Evolutionary conservation across 2,888 invertebrate genomes (phyloP).

Genomic region (Nysson spinosus): DNA sequence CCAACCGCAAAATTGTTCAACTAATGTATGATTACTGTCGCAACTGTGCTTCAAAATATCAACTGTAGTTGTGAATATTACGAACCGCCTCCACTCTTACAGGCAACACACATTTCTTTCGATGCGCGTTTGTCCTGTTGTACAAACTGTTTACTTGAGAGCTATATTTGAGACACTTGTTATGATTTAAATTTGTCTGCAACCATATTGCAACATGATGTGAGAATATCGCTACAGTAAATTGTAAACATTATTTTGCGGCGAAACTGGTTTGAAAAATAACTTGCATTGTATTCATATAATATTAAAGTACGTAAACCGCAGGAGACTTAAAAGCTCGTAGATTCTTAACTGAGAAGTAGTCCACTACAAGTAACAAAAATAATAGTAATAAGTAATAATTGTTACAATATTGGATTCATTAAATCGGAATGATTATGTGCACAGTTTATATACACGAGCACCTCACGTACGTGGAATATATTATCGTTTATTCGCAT

Average conservation of each 20-base stretch:
- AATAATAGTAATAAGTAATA: not conserved
- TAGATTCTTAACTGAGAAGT: not conserved
- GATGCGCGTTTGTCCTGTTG: too few species aligned
- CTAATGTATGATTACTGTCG: too few species aligned
- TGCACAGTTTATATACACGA: constrained; percentile 44
- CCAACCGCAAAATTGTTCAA: constrained; percentile 29
- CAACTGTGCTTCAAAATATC: too few species aligned
- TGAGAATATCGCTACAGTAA: not conserved
- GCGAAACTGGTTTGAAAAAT: constrained; percentile 8
- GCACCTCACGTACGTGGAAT: constrained; percentile 39
- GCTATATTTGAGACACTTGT: too few species aligned
- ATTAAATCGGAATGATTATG: constrained; percentile 7
- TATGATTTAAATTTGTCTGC: too few species aligned
- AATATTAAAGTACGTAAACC: constrained; percentile 9
- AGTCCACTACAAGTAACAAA: not conserved
- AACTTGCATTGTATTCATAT: constrained; percentile 1
- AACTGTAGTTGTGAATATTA: too few species aligned
- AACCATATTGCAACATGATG: too few species aligned
- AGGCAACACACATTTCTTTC: too few species aligned
- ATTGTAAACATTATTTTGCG: constrained; percentile 4
- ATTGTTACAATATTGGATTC: not conserved
- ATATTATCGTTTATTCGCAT: constrained; percentile 14
- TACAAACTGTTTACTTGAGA: too few species aligned
- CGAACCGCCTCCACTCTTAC: too few species aligned
- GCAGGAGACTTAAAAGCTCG: constrained; percentile 5